phyloP scores from a whole-genome alignment of 2,888 invertebrate genomes.

The Prionchulus punctatus region DNA sequence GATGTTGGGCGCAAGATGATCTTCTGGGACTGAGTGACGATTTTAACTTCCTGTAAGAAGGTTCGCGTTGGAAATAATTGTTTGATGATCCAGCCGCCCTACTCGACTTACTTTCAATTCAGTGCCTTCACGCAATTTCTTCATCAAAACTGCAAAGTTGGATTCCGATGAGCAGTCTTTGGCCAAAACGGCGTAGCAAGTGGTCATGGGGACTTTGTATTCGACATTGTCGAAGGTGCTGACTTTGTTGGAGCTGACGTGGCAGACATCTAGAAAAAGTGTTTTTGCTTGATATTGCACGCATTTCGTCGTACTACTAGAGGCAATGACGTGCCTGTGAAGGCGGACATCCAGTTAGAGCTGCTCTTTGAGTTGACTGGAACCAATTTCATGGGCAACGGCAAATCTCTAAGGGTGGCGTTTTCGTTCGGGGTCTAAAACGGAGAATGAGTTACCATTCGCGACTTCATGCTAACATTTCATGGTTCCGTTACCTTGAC shows the following conservation, averaged over 20 bases:
- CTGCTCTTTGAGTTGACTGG: not conserved
- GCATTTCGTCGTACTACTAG: too few relatives aligned
- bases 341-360: too few relatives aligned
- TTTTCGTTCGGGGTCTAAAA: slow-evolving; percentile 16
- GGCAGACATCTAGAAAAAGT: too few relatives aligned
- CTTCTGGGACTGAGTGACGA: slow-evolving; percentile 16
- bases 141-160: slow-evolving; percentile 30
- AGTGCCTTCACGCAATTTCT: not conserved
- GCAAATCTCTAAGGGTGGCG: slow-evolving; percentile 12
- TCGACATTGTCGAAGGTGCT: slow-evolving; percentile 26
- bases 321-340: too few relatives aligned
- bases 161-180: slow-evolving; percentile 33
- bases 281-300: not conserved
- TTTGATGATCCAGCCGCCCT: too few relatives aligned
- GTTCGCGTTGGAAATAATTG: too few relatives aligned
- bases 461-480: not conserved
- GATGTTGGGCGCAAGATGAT: slow-evolving; percentile 11
- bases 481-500: slow-evolving; percentile 3
- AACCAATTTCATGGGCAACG: slow-evolving; percentile 13
- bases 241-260: too few relatives aligned
- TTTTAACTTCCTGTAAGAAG: slow-evolving; percentile 20
- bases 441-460: not conserved
- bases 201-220: slow-evolving; percentile 22
- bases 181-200: slow-evolving; percentile 34
- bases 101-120: too few relatives aligned